Evolutionary conservation across 2,888 invertebrate genomes (phyloP).

Genomic region (Phyllotreta striolata): DNA sequence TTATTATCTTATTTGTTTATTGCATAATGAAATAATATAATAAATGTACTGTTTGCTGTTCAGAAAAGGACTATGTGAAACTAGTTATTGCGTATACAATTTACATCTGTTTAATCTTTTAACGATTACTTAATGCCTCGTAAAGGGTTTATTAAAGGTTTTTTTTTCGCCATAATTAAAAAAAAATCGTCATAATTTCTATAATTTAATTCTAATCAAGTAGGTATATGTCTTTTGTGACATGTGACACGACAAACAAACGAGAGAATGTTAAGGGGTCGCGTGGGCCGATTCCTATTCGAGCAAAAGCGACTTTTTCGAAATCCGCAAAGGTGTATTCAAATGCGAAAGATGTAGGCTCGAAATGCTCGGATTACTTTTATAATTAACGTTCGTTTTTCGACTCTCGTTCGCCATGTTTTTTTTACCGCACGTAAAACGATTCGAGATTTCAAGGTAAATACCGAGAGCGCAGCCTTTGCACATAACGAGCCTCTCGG

Average conservation of each 20-base stretch:
- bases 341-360: conserved; percentile 31
- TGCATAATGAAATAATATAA: too few species aligned
- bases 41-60: too few species aligned
- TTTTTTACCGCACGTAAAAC: conserved; percentile 22
- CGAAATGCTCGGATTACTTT: conserved; percentile 35
- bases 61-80: too few species aligned
- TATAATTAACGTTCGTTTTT: conserved; percentile 33
- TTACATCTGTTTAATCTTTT: too few species aligned
- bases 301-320: conserved; percentile 39
- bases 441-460: conserved; percentile 39
- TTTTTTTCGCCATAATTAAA: too few species aligned
- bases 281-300: conserved; percentile 38
- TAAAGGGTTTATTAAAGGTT: too few species aligned
- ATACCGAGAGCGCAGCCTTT: conserved; percentile 27
- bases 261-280: background rate
- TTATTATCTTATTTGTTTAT: too few species aligned
- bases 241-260: too few species aligned
- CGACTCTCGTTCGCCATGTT: conserved; percentile 19
- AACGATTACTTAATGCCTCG: too few species aligned
- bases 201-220: background rate
- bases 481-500: conserved; percentile 34
- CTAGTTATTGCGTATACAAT: background rate
- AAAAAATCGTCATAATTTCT: background rate
- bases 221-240: background rate
- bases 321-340: conserved; percentile 39